Percentiles rank a stretch among this genome's conserved stretches.
phyloP scores from a whole-genome alignment of 2,888 invertebrate genomes.

The Erebia ligea region DNA sequence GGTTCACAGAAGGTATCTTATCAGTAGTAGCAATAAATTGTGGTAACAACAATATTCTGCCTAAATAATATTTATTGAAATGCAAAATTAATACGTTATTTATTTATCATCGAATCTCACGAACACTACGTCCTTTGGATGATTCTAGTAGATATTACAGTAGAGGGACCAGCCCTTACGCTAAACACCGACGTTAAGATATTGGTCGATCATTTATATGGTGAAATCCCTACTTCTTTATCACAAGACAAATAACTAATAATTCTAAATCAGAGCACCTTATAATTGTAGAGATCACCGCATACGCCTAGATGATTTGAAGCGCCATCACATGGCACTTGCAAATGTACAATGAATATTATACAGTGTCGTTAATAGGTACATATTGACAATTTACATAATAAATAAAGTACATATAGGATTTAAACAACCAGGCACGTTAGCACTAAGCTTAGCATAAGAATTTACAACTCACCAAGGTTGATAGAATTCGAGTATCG shows the following conservation, averaged over 20 bases:
- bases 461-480: too few species aligned
- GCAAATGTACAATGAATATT: slow-evolving; percentile 71
- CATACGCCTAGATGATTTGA: slow-evolving; percentile 65
- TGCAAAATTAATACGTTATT: slow-evolving; percentile 64
- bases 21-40: slow-evolving; percentile 35
- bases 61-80: slow-evolving; percentile 70
- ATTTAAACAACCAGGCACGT: slow-evolving; percentile 65
- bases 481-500: too few species aligned
- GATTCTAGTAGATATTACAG: slow-evolving; percentile 48
- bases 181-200: slow-evolving; percentile 66
- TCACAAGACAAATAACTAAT: slow-evolving; percentile 78
- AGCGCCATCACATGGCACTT: slow-evolving; percentile 75
- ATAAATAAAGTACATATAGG: slow-evolving; percentile 56
- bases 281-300: slow-evolving; percentile 83
- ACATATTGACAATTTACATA: slow-evolving; percentile 76
- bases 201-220: slow-evolving; percentile 70
- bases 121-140: slow-evolving; percentile 35
- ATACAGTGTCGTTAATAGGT: slow-evolving; percentile 71
- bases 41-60: slow-evolving; percentile 66
- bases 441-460: slow-evolving; percentile 40
- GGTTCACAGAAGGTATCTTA: slow-evolving; percentile 31
- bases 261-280: slow-evolving; percentile 82
- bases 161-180: slow-evolving; percentile 72
- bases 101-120: slow-evolving; percentile 37
- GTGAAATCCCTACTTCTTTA: slow-evolving; percentile 70